phyloP scores from a whole-genome alignment of 2,888 invertebrate genomes.

The Latrodectus hesperus region DNA sequence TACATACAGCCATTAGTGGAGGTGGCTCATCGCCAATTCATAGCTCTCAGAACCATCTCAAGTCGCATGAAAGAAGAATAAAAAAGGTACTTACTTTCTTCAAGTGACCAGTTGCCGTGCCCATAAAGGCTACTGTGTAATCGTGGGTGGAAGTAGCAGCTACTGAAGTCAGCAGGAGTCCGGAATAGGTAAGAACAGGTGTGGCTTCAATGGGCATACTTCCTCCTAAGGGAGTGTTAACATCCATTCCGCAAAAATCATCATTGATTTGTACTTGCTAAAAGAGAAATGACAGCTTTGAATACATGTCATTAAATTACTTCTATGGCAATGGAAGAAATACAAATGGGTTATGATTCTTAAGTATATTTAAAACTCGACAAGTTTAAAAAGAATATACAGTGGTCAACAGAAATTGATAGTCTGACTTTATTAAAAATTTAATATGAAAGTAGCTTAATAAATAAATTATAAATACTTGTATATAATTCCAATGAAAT shows the following conservation, averaged over 20 bases:
- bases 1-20: not conserved
- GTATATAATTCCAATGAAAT: too few species aligned
- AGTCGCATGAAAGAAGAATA: not conserved
- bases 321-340: too few species aligned
- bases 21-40: not conserved
- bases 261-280: slow-evolving; percentile 93
- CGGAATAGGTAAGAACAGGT: slow-evolving; percentile 88
- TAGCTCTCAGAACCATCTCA: not conserved
- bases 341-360: too few species aligned
- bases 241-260: slow-evolving; percentile 96
- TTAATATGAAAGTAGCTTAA: too few species aligned
- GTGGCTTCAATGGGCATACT: slow-evolving; percentile 90
- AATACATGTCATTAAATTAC: too few species aligned
- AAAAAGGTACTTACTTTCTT: slow-evolving; percentile 82
- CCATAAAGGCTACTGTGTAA: slow-evolving; percentile 97
- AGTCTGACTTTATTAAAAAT: too few species aligned
- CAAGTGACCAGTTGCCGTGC: slow-evolving; percentile 91
- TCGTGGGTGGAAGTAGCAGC: slow-evolving; percentile 97
- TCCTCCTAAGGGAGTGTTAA: slow-evolving; percentile 95
- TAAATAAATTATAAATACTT: too few species aligned
- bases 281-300: slow-evolving; percentile 43
- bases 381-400: too few species aligned
- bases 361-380: too few species aligned
- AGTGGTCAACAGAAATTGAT: too few species aligned
- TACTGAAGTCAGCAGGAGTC: slow-evolving; percentile 87